Conservation (phyloP, 2,797 vertebrate species). For the Phoeniculus purpureus region DNA sequence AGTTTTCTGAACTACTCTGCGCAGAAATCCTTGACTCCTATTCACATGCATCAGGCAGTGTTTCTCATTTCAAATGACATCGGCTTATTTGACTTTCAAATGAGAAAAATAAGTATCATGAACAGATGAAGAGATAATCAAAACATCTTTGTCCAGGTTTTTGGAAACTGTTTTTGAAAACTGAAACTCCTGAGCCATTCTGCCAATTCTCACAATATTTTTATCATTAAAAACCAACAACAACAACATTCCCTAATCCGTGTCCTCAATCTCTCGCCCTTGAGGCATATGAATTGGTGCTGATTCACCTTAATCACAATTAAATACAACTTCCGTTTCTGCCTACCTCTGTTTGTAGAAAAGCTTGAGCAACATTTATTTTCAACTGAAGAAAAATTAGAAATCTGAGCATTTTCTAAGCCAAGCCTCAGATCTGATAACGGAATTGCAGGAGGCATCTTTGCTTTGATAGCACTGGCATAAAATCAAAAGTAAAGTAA, state of each 20-base stretch:
- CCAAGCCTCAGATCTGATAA: background rate
- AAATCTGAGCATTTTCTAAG: background rate
- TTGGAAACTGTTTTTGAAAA: constrained; percentile 57
- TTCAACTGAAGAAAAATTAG: background rate
- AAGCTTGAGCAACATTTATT: background rate
- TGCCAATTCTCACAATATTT: constrained; percentile 66
- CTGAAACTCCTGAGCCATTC: constrained; percentile 30
- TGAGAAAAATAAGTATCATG: constrained; percentile 59
- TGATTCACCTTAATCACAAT: constrained; percentile 24
- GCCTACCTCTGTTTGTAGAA: background rate
- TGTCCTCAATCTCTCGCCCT: background rate
- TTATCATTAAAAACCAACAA: constrained; percentile 34
- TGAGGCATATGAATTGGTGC: background rate
- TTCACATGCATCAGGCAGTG: constrained; percentile 50
- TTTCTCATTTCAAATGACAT: constrained; percentile 53
- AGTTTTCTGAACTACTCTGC: background rate
- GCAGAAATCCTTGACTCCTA: constrained; percentile 43
- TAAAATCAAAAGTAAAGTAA: background rate
- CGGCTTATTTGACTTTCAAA: constrained; percentile 63
- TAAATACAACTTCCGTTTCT: background rate
- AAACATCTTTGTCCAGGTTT: constrained; percentile 69
- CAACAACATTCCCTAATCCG: constrained; percentile 27
- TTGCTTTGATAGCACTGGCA: background rate
- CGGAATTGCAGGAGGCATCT: background rate
- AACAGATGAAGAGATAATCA: constrained; percentile 72